Evolutionary conservation across 2,797 vertebrate genomes (phyloP).

Genomic region (Scomberomorus guttatus): DNA sequence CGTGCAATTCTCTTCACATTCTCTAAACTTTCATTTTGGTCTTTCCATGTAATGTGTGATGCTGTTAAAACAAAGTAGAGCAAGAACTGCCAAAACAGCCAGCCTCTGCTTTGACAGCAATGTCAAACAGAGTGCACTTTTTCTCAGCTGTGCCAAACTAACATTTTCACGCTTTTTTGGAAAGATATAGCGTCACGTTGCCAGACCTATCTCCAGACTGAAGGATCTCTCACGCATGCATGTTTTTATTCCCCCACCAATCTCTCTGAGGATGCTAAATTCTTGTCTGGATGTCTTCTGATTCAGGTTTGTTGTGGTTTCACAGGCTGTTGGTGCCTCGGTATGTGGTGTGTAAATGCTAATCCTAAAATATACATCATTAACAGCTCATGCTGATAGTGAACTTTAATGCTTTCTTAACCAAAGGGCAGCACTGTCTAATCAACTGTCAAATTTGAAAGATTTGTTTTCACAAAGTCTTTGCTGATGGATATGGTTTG

Average conservation of each 20-base stretch:
- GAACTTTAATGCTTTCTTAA: constrained; percentile 50
- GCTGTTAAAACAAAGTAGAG: constrained; percentile 39
- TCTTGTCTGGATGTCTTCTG: constrained; percentile 43
- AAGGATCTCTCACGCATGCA: constrained; percentile 32
- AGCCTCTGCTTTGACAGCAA: constrained; percentile 42
- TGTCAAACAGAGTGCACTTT: constrained; percentile 52
- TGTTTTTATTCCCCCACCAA: constrained; percentile 36
- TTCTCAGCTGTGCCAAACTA: constrained; percentile 42
- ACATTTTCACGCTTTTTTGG: constrained; percentile 48
- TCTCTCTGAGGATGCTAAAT: constrained; percentile 35
- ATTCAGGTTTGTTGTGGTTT: constrained; percentile 56
- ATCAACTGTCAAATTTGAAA: constrained; percentile 42
- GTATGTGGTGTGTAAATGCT: constrained; percentile 57
- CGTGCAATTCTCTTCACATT: constrained; percentile 27
- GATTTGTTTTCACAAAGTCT: constrained; percentile 44
- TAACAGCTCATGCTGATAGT: constrained; percentile 46
- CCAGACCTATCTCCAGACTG: constrained; percentile 32
- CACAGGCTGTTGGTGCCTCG: constrained; percentile 54
- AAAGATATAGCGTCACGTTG: constrained; percentile 31
- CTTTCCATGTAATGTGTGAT: constrained; percentile 46
- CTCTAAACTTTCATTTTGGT: constrained; percentile 44
- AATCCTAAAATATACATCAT: constrained; percentile 60
- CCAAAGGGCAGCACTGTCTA: constrained; percentile 26
- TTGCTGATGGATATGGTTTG: constrained; percentile 21
- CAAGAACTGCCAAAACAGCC: constrained; percentile 30